phyloP scores from a whole-genome alignment of 2,888 invertebrate species.

The Linnaemya tessellans region DNA sequence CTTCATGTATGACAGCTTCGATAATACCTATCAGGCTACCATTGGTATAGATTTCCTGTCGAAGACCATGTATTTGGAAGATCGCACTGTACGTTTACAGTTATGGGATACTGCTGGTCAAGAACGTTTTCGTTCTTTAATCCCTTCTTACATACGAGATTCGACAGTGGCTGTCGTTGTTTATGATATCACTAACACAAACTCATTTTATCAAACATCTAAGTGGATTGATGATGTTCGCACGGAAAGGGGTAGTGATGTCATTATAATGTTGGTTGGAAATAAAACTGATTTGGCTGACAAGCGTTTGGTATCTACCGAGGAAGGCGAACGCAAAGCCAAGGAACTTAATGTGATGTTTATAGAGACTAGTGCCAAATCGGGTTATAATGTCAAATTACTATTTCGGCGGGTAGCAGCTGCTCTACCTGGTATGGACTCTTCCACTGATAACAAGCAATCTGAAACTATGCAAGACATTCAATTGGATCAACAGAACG shows the following conservation, averaged over 20 bases:
- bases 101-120: slow-evolving; percentile 99
- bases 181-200: slow-evolving; percentile 99
- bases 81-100: slow-evolving; percentile 98
- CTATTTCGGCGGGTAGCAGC: slow-evolving; percentile 99
- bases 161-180: slow-evolving; percentile 99
- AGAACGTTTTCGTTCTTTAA: slow-evolving; percentile 97
- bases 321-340: slow-evolving; percentile 99
- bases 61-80: slow-evolving; percentile 99
- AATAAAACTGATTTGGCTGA: slow-evolving; percentile 99
- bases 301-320: slow-evolving; percentile 98
- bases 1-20: slow-evolving; percentile 99
- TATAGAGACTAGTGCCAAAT: slow-evolving; percentile 99
- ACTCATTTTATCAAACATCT: slow-evolving; percentile 99
- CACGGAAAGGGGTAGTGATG: slow-evolving; percentile 99
- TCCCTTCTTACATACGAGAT: slow-evolving; percentile 99
- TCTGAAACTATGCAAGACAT: slow-evolving; percentile 99
- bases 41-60: slow-evolving; percentile 99
- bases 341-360: slow-evolving; percentile 99
- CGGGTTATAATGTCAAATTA: slow-evolving; percentile 99
- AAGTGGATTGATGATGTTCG: slow-evolving; percentile 99
- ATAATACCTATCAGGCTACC: slow-evolving; percentile 99
- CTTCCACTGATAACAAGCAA: slow-evolving; percentile 93
- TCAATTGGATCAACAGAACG: slow-evolving; percentile 97
- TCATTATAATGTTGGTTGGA: slow-evolving; percentile 99
- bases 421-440: slow-evolving; percentile 99